Conservation (phyloP, 2,797 vertebrate species). For the Paratrypauchen microcephalus region DNA sequence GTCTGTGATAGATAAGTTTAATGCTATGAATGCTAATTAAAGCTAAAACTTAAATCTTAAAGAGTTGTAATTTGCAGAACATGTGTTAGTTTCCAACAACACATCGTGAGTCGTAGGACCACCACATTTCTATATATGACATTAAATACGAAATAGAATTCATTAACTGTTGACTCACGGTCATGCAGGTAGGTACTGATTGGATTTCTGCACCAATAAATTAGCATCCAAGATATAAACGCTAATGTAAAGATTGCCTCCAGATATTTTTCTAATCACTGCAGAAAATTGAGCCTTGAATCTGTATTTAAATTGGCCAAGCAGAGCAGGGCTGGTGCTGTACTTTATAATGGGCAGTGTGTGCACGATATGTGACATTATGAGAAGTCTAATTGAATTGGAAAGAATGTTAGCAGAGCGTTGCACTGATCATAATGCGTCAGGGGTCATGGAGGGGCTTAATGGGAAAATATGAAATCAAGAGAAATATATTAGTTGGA, state of each 20-base stretch:
- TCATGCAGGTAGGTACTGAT: conserved; percentile 35
- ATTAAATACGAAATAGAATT: conserved; percentile 21
- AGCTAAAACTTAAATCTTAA: no score
- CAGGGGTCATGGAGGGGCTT: neutral
- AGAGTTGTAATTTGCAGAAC: neutral
- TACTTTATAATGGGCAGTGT: neutral
- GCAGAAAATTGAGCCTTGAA: conserved; percentile 24
- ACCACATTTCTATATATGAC: conserved; percentile 4
- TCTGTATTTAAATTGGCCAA: conserved; percentile 14
- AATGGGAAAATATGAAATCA: neutral
- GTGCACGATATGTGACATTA: neutral
- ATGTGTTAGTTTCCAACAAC: neutral
- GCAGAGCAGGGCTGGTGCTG: neutral
- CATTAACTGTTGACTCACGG: conserved; percentile 3
- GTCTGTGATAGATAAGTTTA: no score
- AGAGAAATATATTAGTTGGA: neutral
- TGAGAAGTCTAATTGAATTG: neutral
- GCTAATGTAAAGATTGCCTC: conserved; percentile 43
- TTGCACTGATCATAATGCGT: neutral
- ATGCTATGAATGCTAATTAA: no score
- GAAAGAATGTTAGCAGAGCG: neutral
- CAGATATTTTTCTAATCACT: conserved; percentile 51
- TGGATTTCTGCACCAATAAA: conserved; percentile 29
- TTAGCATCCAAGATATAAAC: conserved; percentile 31
- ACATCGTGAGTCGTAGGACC: neutral